These are phyloP conservation scores for Neopelma chrysocephalum DNA, from an alignment of 2,797 vertebrate genomes.

Conservation along the genomic window DNA sequence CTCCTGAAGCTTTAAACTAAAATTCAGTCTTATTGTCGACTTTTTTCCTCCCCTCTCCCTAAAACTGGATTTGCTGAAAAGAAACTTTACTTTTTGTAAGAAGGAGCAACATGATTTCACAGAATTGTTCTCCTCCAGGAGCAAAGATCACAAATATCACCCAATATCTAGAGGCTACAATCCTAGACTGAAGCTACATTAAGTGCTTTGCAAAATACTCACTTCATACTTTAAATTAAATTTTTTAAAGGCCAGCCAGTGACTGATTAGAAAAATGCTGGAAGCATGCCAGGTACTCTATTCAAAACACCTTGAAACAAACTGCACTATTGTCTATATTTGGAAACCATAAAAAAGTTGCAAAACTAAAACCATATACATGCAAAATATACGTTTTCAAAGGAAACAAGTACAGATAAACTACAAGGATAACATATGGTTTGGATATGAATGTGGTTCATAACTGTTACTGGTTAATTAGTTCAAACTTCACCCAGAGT, in stretches of 20 bases:
- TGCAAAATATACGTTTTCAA: neutral
- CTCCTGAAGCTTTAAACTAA: neutral
- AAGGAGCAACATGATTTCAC: neutral
- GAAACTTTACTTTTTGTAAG: neutral
- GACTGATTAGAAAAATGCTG: neutral
- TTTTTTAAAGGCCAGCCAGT: neutral
- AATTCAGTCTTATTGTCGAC: neutral
- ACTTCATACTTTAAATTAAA: neutral
- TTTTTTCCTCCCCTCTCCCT: no score
- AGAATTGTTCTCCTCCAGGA: neutral
- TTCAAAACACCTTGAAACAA: constrained; percentile 50
- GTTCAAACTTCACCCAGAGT: neutral
- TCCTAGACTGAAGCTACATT: neutral
- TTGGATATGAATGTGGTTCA: neutral
- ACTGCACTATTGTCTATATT: neutral
- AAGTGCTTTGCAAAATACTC: neutral
- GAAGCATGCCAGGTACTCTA: neutral
- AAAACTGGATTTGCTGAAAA: neutral
- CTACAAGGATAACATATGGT: constrained; percentile 10
- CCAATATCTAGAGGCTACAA: neutral
- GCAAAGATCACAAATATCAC: neutral
- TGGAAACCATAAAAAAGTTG: constrained; percentile 2
- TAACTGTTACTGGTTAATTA: constrained; percentile 49
- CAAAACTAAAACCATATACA: constrained; percentile 48
- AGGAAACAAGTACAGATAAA: constrained; percentile 47